These are phyloP conservation scores for Chaetogeoica ovagalla DNA, from an alignment of 2,888 invertebrate genomes.

Conservation along the genomic window DNA sequence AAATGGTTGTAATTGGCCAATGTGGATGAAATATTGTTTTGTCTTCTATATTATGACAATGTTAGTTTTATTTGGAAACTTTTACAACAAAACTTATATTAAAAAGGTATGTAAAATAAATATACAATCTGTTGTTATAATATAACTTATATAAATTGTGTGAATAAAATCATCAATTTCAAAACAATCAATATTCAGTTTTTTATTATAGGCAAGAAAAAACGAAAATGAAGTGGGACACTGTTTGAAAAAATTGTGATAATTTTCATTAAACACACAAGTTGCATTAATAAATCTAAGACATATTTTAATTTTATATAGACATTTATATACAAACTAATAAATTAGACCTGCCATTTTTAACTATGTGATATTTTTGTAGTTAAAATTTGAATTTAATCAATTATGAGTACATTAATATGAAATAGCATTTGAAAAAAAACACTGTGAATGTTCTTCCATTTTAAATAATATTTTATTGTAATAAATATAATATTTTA, in stretches of 20 bases:
- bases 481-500: slow-evolving; percentile 10
- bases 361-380: slow-evolving; percentile 37
- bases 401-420: neutral
- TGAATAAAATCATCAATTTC: neutral
- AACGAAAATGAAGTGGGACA: slow-evolving; percentile 15
- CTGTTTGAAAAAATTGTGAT: slow-evolving; percentile 30
- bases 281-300: neutral
- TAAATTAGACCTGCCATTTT: slow-evolving; percentile 31
- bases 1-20: slow-evolving; percentile 81
- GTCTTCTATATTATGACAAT: slow-evolving; percentile 86
- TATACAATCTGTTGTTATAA: neutral
- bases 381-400: slow-evolving; percentile 4
- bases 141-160: neutral
- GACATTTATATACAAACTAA: slow-evolving; percentile 11
- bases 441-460: slow-evolving; percentile 12
- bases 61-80: slow-evolving; percentile 83
- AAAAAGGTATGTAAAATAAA: slow-evolving; percentile 63
- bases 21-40: slow-evolving; percentile 88
- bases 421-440: neutral
- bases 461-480: neutral
- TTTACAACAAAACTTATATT: slow-evolving; percentile 80
- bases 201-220: slow-evolving; percentile 10
- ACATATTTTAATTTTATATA: slow-evolving; percentile 18
- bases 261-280: neutral
- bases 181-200: neutral